Percentiles rank a stretch among this genome's conserved stretches.
phyloP scores from a whole-genome alignment of 2,888 invertebrate species.

The Macrophya alboannulata region DNA sequence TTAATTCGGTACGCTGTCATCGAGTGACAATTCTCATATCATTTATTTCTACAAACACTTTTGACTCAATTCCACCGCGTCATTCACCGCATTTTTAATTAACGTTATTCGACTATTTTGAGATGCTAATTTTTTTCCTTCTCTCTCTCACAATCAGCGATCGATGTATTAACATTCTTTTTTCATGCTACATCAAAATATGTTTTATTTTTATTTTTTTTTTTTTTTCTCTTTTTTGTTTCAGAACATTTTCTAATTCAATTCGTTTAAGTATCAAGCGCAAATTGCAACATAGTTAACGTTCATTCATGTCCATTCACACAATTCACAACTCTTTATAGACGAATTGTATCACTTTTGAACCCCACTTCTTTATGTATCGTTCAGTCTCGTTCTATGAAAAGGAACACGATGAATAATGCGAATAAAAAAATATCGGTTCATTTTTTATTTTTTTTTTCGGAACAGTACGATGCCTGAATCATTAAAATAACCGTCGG shows the following conservation, averaged over 20 bases:
- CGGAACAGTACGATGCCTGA: neutral
- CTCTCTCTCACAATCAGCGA: neutral
- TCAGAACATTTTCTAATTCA: neutral
- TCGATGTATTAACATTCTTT: neutral
- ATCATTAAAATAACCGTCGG: neutral
- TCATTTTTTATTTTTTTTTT: neutral
- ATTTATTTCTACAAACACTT: neutral
- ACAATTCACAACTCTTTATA: conserved; percentile 20
- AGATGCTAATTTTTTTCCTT: neutral
- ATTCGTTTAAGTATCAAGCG: conserved; percentile 3
- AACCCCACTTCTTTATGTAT: conserved; percentile 13
- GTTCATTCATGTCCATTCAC: conserved; percentile 21
- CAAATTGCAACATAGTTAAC: conserved; percentile 13
- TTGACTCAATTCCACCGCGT: conserved; percentile 29
- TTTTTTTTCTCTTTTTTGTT: neutral
- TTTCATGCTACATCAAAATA: neutral
- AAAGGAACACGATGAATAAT: neutral
- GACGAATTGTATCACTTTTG: neutral
- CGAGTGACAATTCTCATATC: conserved; percentile 38
- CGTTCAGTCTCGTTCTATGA: neutral
- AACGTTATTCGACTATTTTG: conserved; percentile 15
- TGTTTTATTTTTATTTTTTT: neutral
- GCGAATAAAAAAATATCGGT: neutral
- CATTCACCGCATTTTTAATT: conserved; percentile 18
- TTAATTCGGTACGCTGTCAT: conserved; percentile 31